A percentile compares a stretch with the other conserved stretches of the same genome.
These are phyloP conservation scores for Zonitis immaculata DNA, from an alignment of 2,888 invertebrate species.

Conservation along the genomic window DNA sequence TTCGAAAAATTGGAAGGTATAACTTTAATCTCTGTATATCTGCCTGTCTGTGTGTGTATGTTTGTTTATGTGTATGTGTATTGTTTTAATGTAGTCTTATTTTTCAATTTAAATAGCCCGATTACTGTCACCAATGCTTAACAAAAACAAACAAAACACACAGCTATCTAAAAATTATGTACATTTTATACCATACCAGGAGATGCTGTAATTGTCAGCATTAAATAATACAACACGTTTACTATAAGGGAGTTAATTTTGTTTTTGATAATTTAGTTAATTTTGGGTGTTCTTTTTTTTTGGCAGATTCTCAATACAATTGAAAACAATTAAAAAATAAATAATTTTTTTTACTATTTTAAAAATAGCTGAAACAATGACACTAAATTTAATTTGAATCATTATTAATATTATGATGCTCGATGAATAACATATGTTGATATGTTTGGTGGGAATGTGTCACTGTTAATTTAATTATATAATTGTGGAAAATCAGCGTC, in stretches of 20 bases:
- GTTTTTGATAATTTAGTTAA: conserved; percentile 7
- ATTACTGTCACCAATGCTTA: conserved; percentile 38
- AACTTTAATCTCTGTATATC: conserved; percentile 27
- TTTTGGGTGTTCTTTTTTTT: conserved; percentile 1
- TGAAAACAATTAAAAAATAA: conserved; percentile 15
- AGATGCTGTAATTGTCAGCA: conserved; percentile 31
- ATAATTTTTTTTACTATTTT: conserved; percentile 11
- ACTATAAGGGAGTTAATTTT: conserved; percentile 16
- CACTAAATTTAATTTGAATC: conserved; percentile 10
- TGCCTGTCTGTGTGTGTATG: conserved; percentile 11
- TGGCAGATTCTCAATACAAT: neutral
- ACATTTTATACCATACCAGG: conserved; percentile 32
- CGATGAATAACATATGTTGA: conserved; percentile 5
- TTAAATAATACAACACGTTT: conserved; percentile 25
- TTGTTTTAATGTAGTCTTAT: conserved; percentile 5
- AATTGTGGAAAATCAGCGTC: conserved; percentile 26
- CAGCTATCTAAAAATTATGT: conserved; percentile 35
- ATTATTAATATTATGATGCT: conserved; percentile 1
- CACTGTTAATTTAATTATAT: neutral
- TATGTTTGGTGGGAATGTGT: conserved; percentile 1
- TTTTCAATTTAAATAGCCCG: conserved; percentile 18
- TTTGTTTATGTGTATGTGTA: conserved; percentile 12
- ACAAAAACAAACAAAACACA: conserved; percentile 38
- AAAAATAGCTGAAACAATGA: conserved; percentile 17
- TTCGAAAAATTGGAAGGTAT: conserved; percentile 31